Base-by-base conservation (phyloP, 2,113 vertebrate genomes). In the Cynoglossus semilaevis region DNA sequence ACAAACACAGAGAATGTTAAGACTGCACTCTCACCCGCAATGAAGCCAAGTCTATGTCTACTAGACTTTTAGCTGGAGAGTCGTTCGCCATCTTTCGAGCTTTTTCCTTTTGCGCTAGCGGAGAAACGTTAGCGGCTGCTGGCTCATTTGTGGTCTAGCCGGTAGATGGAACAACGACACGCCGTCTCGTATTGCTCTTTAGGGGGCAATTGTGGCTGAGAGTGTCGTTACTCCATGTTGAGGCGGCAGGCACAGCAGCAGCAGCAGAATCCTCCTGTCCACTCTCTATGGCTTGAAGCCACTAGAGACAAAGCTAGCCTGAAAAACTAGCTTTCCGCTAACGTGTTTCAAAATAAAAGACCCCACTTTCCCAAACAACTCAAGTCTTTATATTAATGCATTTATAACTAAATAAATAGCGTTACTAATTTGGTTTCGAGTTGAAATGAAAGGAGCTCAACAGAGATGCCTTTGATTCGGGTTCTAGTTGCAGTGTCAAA, bases 51-150 rank as follows among this genome's bases (percentile, higher is more conserved):
- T 98, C 95, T 88, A 96, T 98, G 81, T 98, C 95, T 88, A 95
- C 95, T 69, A 98, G 94, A 90, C 95, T 98, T 92, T 98, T 97
- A 68, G 95, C 95, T 51, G 95, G 95, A 84, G 95, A 97, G 85
- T 97, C 95, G 94, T 97, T 98, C 93, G 95, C 95, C 95, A 97
- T 97, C 84, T 90, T 93, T 93, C 58, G 80, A 68, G 63, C 65
- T 72, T 82, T 29, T 41, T 41, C 61, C 54, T 76, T 63, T 67
- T 8, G 49, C 45, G 74, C 37, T 47, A 5, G 9, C 15, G 15
- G 10, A 51, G 13, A 65, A 54, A 40, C 1, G 51, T 48, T 11
- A 7, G 51, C 57, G 1, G 51, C 67, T 67, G 58, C 67, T 70
- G 58, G n/a, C 42, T 67, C 83, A 78, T 87, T 52, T 18, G 82